Evolutionary conservation across 2,888 invertebrate species (phyloP).

Genomic region (Desoria tigrina): DNA sequence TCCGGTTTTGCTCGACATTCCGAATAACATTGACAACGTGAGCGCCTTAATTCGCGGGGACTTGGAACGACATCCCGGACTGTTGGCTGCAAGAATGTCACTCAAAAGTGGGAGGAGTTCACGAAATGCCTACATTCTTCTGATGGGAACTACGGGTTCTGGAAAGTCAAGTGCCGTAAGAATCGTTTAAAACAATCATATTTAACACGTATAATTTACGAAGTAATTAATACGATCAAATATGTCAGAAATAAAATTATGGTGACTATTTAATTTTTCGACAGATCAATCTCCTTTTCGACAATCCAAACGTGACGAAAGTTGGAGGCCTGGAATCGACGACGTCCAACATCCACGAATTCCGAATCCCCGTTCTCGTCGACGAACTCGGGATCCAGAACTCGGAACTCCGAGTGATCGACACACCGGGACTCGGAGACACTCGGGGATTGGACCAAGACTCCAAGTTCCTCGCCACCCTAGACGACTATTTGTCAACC

Average conservation of each 20-base stretch:
- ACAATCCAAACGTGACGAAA: no score
- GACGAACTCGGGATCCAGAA: conserved; percentile 34
- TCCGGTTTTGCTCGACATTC: conserved; percentile 28
- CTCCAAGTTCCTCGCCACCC: conserved; percentile 18
- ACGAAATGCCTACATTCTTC: no score
- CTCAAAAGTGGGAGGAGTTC: conserved; percentile 14
- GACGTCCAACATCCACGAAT: conserved; percentile 20
- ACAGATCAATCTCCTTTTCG: no score
- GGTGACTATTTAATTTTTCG: no score
- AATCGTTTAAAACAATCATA: no score
- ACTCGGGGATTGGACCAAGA: conserved; percentile 26
- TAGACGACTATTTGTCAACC: conserved; percentile 16
- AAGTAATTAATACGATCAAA: no score
- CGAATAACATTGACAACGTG: conserved; percentile 25
- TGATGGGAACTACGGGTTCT: conserved; percentile 37
- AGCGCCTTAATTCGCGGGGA: conserved; percentile 19
- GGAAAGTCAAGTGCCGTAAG: conserved; percentile 39
- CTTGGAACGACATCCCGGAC: conserved; percentile 26
- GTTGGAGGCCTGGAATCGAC: conserved; percentile 18
- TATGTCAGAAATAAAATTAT: no score
- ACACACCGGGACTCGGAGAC: conserved; percentile 37
- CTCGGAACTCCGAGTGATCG: conserved; percentile 34
- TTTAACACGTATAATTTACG: no score
- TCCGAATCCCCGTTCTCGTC: conserved; percentile 26
- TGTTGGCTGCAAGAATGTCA: conserved; percentile 31